Percentiles rank a stretch among this genome's conserved stretches.
phyloP scores from a whole-genome alignment of 2,888 invertebrate genomes.

The Nowickia ferox region DNA sequence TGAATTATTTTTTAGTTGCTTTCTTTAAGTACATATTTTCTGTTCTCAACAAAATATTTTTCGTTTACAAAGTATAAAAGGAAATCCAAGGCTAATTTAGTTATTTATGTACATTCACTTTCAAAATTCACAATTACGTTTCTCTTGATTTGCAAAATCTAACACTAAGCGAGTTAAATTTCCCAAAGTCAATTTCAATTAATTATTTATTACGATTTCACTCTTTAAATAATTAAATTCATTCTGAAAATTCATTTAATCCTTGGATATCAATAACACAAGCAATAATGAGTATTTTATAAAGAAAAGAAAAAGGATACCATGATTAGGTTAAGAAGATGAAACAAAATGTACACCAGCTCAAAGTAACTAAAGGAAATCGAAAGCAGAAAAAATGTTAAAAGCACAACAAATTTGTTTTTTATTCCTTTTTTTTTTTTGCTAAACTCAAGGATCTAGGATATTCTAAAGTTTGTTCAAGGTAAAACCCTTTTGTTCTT shows the following conservation, averaged over 20 bases:
- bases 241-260: neutral
- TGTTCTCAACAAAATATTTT: no score
- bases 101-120: no score
- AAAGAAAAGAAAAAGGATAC: neutral
- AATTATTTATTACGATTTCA: neutral
- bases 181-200: neutral
- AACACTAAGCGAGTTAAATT: no score
- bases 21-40: no score
- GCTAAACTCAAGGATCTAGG: neutral
- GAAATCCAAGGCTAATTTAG: no score
- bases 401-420: neutral
- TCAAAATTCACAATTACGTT: no score
- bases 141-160: no score
- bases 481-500: constrained; percentile 9
- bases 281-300: neutral
- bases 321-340: neutral
- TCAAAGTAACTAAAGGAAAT: neutral
- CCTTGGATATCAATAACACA: neutral
- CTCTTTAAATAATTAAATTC: neutral
- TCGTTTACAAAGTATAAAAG: no score
- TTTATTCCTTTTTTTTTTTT: neutral
- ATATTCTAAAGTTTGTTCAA: constrained; percentile 10
- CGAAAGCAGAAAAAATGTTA: neutral
- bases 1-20: no score
- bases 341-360: neutral